These are phyloP conservation scores for Cryptomyrus ogoouensis DNA, from an alignment of 2,113 vertebrate genomes.

Conservation along the genomic window DNA sequence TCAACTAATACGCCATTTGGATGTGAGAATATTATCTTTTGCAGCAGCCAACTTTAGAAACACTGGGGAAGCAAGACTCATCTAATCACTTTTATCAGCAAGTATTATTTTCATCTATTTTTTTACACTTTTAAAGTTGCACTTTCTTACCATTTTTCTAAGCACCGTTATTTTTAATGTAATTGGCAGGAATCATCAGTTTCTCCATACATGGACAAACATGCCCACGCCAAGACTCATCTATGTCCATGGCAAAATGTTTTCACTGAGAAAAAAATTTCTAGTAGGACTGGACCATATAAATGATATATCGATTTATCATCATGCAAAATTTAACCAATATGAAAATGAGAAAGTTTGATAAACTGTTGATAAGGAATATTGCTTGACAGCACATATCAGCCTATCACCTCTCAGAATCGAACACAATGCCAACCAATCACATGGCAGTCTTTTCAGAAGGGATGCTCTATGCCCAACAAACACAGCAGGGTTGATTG, in stretches of 20 bases:
- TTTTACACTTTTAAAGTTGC: background rate
- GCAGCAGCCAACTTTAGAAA: background rate
- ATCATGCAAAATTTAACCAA: background rate
- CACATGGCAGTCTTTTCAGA: background rate
- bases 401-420: background rate
- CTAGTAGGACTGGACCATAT: background rate
- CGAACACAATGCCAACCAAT: background rate
- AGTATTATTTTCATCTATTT: background rate
- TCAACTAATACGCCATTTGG: background rate
- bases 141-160: background rate
- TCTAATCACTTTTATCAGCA: background rate
- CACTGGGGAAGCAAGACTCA: background rate
- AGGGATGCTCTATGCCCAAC: background rate
- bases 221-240: background rate
- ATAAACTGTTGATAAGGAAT: background rate
- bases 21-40: background rate
- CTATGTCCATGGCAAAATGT: background rate
- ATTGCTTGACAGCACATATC: background rate
- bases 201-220: background rate
- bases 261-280: background rate
- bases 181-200: background rate
- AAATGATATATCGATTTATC: background rate
- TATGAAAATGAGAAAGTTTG: background rate
- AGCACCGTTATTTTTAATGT: background rate
- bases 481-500: background rate